Evolutionary conservation across 2,888 invertebrate species (phyloP).

Genomic region (Drosophila diplacantha): DNA sequence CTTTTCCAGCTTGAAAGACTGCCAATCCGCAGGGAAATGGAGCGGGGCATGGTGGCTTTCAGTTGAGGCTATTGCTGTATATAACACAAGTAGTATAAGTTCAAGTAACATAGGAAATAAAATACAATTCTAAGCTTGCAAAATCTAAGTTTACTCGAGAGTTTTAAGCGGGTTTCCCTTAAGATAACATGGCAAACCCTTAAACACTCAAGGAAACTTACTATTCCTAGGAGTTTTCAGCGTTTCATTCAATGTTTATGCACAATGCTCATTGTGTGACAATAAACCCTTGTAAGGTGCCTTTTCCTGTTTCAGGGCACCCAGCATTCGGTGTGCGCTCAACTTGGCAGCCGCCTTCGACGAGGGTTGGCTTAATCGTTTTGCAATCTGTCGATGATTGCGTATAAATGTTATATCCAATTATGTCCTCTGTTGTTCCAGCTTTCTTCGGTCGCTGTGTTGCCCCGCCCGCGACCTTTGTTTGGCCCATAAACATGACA

Average conservation of each 20-base stretch:
- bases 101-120: too few species aligned
- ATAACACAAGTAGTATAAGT: too few species aligned
- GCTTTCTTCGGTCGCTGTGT: neutral
- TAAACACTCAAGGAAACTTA: neutral
- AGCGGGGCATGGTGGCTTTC: neutral
- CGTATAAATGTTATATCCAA: constrained; percentile 76
- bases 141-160: neutral
- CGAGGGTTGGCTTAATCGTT: constrained; percentile 72
- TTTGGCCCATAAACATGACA: constrained; percentile 75
- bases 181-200: neutral
- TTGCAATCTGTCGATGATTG: constrained; percentile 76
- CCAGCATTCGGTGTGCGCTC: constrained; percentile 26
- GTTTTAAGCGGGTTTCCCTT: neutral
- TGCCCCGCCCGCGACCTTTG: constrained; percentile 41
- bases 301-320: neutral
- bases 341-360: constrained; percentile 16
- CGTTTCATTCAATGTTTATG: neutral
- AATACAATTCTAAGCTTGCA: neutral
- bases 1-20: constrained; percentile 12
- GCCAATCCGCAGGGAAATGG: neutral
- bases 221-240: neutral
- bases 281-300: neutral
- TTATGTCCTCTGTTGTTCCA: constrained; percentile 51
- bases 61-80: neutral
- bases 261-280: neutral